Evolutionary conservation across 2,797 vertebrate species (phyloP), one percentile per base, ranked within the genome.

Genomic region (Melanotaenia trifasciata): DNA sequence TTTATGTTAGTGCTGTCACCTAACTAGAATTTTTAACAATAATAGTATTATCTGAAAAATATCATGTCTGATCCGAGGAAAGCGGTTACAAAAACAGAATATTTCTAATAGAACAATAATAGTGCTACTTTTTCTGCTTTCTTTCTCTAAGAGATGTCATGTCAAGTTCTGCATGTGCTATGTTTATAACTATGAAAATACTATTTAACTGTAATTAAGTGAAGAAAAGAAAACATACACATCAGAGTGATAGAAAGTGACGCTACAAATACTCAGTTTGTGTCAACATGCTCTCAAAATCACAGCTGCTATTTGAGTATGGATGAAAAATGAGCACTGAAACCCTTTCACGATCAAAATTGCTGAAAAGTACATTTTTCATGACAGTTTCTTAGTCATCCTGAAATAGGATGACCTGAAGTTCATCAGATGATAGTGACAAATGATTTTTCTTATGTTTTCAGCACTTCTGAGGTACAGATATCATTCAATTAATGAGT

Each of bases 401-500:
- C 43, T 45, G 6, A 7, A 47, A 47, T 3, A 47, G 20, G 20
- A 47, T 7, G 18, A 2, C 7, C n/a, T 24, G 1, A 53, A 24
- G 10, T 53, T 26, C 22, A 12, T 53, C 50, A 12, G n/a, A 24
- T 22, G n/a, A 51, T 51, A 4, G 8, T 26, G 10, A 24, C 5
- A 2, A 16, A 16, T 26, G 26, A 16, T 56, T 56, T 28, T 7
- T 3, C 4, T 51, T 6, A 43, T 36, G 33, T 62, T 61, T 70
- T 75, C 18, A 61, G 38, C 36, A 45, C 35, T 73, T 65, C 57
- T 28, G 32, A 71, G 18, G 58, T 43, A 26, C 20, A 70, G 57
- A 72, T 73, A 64, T 76, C 64, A 66, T 38, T 79, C 57, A 53
- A 68, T 12, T 33, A 70, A 77, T 3, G 68, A 58, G 72, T 54